Evolutionary conservation across 2,888 invertebrate genomes (phyloP), one percentile per base, ranked within the genome.

Genomic region (Cephus spinipes): DNA sequence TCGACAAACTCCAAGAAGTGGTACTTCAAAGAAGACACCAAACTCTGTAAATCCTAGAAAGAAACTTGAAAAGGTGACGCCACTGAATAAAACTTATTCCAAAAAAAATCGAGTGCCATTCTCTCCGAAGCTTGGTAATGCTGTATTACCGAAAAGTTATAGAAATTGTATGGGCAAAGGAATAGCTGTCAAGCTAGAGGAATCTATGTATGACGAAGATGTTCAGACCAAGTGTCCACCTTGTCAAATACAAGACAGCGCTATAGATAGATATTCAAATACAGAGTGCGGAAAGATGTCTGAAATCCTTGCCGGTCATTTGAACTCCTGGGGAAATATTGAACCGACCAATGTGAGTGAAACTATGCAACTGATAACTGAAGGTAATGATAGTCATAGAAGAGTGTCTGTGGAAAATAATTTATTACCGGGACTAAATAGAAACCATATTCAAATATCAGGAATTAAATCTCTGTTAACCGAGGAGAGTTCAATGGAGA

Each of bases 121-220:
- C 55, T 55, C 55, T 23, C 55, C 55, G 23, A 23, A 55, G 23
- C 9, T 9, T 23, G 55, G 9, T 55, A 55, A 55, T 23, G 55
- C 9, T 55, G 23, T 55, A 9, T 55, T 55, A 23, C 23, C 4
- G 9, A 2, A 55, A 55, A 15, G 23, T 23, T 55, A 23, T 55
- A 23, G 55, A 55, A 55, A 55, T 23, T 55, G 6, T 55, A 55
- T 6, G 9, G 0, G 79, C 0, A 85, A 76, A 74, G 82, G 81
- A 34, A 75, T 86, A n/a, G 83, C 84, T 4, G 68, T 85, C 30
- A 89, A 85, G 35, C 81, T 90, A 23, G 80, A 87, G 77, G 83
- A 86, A 73, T 79, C 79, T 4, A 85, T 83, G 80, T 85, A 85
- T 73, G 85, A 89, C 11, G 86, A 87, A 6, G 85, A 87, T 73